Base-by-base conservation (phyloP, 2,113 vertebrate genomes). In the Uria aalge region DNA sequence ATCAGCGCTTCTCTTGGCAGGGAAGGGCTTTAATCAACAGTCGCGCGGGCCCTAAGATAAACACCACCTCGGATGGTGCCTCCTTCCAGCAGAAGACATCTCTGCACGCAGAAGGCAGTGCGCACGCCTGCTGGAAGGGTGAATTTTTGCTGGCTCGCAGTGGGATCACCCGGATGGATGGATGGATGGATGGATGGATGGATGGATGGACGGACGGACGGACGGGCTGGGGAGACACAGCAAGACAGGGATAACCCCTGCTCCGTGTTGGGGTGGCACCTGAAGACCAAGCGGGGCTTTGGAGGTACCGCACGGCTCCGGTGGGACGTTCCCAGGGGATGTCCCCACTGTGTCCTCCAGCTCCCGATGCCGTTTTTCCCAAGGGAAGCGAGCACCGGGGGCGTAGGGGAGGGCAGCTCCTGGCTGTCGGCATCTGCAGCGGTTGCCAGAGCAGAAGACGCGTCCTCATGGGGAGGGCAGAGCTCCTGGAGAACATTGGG, bases 71-170 rank as follows among this genome's bases (percentile, higher is more conserved):
- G 4, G 27, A 22, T 40, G 41, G 55, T 63, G 23, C 53, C n/a
- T 27, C 36, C 47, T 62, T 56, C 60, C 47, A 53, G 45, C n/a
- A 30, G 45, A 60, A 67, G 59, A 18, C 3, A 1, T 30, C 27
- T 48, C 48, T 62, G 77, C 30, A 30, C 0, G 3, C 19, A 52
- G 72, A 45, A 38, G 76, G 30, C n/a, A 41, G 40, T 2, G 1
- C 0, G 1, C 15, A 10, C 7, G 2, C 2, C 0, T 20, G 34
- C 45, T 81, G 34, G n/a, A 55, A 38, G 38, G 38, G 18, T 69
- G 38, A 22, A 36, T 23, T 78, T 52, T 41, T 32, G 47, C 24
- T 1, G 3, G 29, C 71, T 66, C 1, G 2, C 18, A 18, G 24
- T n/a, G 26, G 9, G 36, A 18, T 15, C 30, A 12, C 11, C 30